Evolutionary conservation across 2,888 invertebrate species (phyloP).

Genomic region (Rhagonycha fulva): DNA sequence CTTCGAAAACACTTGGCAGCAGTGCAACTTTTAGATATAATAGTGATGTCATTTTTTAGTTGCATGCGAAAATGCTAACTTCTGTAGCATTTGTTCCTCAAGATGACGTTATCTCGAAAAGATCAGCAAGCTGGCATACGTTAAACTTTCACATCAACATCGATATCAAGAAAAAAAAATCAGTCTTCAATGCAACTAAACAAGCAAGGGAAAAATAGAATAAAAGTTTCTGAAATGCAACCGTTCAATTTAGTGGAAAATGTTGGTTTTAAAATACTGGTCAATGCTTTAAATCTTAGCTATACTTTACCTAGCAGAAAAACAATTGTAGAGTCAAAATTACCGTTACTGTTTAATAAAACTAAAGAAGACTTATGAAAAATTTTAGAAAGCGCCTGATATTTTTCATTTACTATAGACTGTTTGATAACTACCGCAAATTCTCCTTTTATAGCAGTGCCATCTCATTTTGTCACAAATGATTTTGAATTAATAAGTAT

Average conservation of each 20-base stretch:
- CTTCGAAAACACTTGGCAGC: no score
- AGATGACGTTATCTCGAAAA: no score
- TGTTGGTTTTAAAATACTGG: neutral
- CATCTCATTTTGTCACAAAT: neutral
- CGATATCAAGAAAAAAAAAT: no score
- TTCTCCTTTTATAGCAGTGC: neutral
- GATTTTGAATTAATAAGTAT: neutral
- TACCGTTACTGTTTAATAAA: neutral
- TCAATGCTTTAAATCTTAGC: neutral
- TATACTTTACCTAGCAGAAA: neutral
- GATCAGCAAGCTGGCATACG: no score
- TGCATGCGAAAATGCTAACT: no score
- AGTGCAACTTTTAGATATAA: no score
- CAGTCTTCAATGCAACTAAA: no score
- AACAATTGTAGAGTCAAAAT: neutral
- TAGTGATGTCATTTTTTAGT: no score
- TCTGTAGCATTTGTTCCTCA: no score
- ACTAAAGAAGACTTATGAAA: neutral
- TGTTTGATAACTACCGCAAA: neutral
- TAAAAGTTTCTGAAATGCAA: neutral
- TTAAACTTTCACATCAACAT: no score
- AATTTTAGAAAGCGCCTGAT: neutral
- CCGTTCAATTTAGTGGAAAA: neutral
- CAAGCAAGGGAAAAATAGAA: no score
- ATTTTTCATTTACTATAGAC: neutral